Conservation (phyloP, 2,888 invertebrate genomes). For the Lobophora halterata region DNA sequence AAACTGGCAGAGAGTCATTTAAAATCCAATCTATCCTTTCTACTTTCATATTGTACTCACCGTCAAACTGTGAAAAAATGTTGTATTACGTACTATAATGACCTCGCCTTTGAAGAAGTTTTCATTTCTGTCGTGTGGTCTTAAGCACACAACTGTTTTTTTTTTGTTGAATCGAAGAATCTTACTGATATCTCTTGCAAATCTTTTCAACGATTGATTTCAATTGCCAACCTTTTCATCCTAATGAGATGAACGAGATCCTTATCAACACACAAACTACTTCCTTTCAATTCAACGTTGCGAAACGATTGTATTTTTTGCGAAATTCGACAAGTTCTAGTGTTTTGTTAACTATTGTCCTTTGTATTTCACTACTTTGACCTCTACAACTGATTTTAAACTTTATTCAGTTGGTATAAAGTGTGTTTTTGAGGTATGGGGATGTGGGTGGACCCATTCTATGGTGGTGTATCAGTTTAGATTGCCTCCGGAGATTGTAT, state of each 20-base stretch:
- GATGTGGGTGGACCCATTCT: slow-evolving; percentile 2
- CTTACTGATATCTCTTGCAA: neutral
- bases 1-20: too few relatives aligned
- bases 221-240: slow-evolving; percentile 29
- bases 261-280: slow-evolving; percentile 44
- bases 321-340: slow-evolving; percentile 65
- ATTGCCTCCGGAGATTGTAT: slow-evolving; percentile 69
- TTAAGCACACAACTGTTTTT: slow-evolving; percentile 6
- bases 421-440: slow-evolving; percentile 31
- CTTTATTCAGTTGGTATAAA: slow-evolving; percentile 9
- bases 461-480: slow-evolving; percentile 37
- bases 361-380: slow-evolving; percentile 43
- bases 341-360: slow-evolving; percentile 56
- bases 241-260: slow-evolving; percentile 31
- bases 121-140: too few relatives aligned
- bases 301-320: slow-evolving; percentile 34
- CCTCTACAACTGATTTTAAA: slow-evolving; percentile 1
- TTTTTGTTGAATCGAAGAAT: neutral
- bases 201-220: slow-evolving; percentile 13
- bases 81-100: too few relatives aligned
- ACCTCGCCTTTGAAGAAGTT: too few relatives aligned
- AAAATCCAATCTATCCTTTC: too few relatives aligned
- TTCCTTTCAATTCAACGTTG: slow-evolving; percentile 36
- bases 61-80: too few relatives aligned
- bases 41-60: too few relatives aligned